phyloP scores from a whole-genome alignment of 92 coral and sea anemone species.

The Porites evermanni region DNA sequence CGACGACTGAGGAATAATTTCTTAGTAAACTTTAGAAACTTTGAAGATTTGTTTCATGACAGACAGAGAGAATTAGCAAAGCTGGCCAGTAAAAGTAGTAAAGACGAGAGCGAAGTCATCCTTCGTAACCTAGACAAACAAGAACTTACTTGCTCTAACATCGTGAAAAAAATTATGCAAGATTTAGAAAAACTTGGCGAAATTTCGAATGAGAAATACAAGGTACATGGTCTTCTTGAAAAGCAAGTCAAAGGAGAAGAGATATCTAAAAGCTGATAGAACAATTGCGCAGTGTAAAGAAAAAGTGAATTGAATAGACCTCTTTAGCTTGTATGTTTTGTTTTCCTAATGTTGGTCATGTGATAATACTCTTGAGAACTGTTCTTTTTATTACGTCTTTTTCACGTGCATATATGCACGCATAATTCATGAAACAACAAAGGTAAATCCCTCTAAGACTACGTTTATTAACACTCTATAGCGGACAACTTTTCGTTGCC shows the following conservation, averaged over 20 bases:
- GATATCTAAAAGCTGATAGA: not conserved
- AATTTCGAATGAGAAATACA: not conserved
- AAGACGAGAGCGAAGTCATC: not conserved
- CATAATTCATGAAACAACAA: too few relatives aligned
- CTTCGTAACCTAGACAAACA: not conserved
- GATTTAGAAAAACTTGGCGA: not conserved
- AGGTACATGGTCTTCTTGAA: not conserved
- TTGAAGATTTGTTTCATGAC: conserved; percentile 26
- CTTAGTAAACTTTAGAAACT: not conserved
- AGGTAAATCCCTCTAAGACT: too few relatives aligned
- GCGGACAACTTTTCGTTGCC: too few relatives aligned
- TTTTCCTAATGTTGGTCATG: too few relatives aligned
- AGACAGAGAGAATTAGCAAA: not conserved
- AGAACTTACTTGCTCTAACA: not conserved
- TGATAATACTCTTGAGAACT: too few relatives aligned
- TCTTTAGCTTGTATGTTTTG: too few relatives aligned
- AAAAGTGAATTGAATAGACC: too few relatives aligned
- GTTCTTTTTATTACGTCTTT: too few relatives aligned
- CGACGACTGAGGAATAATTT: conserved; percentile 16
- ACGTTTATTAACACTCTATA: too few relatives aligned
- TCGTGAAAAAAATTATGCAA: conserved; percentile 5
- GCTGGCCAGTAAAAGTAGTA: not conserved
- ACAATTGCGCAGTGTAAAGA: not conserved
- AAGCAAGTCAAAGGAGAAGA: not conserved
- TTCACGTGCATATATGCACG: too few relatives aligned